A percentile compares a stretch with the other conserved stretches of the same genome.
phyloP scores from a whole-genome alignment of 2,797 vertebrate genomes.

The Lagodon rhomboides region DNA sequence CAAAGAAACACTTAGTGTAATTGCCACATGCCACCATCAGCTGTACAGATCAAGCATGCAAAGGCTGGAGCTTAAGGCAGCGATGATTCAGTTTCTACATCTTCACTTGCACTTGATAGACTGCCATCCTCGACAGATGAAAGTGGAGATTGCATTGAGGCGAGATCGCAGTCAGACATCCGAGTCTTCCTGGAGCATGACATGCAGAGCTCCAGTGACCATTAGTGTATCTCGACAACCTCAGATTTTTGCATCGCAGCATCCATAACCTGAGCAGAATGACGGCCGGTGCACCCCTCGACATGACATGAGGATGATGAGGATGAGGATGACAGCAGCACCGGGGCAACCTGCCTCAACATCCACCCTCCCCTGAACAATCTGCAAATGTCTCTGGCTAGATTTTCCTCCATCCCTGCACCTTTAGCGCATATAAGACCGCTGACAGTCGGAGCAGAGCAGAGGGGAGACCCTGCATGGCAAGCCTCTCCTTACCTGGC shows the following conservation, averaged over 20 bases:
- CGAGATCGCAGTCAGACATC: conserved; percentile 28
- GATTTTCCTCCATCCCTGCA: conserved; percentile 53
- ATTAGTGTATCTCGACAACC: conserved; percentile 24
- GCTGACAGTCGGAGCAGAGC: conserved; percentile 38
- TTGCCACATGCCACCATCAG: conserved; percentile 63
- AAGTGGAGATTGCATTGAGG: conserved; percentile 31
- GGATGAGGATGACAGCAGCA: conserved; percentile 52
- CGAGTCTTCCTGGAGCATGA: conserved; percentile 15
- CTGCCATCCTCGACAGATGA: conserved; percentile 13
- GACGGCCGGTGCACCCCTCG: conserved; percentile 36
- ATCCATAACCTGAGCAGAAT: conserved; percentile 43
- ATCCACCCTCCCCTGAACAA: conserved; percentile 43
- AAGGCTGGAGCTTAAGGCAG: conserved; percentile 11
- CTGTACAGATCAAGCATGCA: conserved; percentile 46
- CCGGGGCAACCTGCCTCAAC: conserved; percentile 37
- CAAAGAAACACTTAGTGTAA: conserved; percentile 29
- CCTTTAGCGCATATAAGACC: conserved; percentile 38
- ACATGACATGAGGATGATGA: conserved; percentile 48
- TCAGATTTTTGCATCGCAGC: conserved; percentile 67
- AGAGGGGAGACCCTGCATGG: conserved; percentile 18
- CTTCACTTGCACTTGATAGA: conserved; percentile 28
- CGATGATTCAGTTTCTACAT: conserved; percentile 18
- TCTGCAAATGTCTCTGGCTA: conserved; percentile 43
- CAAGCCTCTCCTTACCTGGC: conserved; percentile 81
- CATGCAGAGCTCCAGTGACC: conserved; percentile 11